Conservation (phyloP, 2,113 vertebrate genomes). For the Sterna hirundo region DNA sequence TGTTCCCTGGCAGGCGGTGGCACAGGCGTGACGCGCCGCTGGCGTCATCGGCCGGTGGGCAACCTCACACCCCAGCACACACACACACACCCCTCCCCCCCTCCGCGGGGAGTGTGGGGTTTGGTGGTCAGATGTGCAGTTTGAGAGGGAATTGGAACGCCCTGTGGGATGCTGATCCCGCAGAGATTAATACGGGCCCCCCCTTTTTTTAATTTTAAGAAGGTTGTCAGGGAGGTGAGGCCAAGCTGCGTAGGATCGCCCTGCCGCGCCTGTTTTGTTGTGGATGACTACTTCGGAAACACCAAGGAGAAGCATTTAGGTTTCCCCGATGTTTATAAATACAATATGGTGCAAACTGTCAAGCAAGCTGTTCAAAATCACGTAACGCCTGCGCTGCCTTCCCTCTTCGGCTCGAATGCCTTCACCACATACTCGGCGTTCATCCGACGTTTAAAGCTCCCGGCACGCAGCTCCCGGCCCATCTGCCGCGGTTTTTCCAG, state of each 20-base stretch:
- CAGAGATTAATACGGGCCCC: fast-evolving
- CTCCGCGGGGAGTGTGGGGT: fast-evolving
- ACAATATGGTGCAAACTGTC: slow-evolving; percentile 63
- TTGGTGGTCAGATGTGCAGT: neutral
- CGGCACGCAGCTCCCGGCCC: neutral
- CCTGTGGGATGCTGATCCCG: neutral
- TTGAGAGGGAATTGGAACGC: neutral
- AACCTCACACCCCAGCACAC: neutral
- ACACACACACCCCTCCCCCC: too few relatives aligned
- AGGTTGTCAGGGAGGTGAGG: neutral
- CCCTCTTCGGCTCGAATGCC: neutral
- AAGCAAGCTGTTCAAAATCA: slow-evolving; percentile 65
- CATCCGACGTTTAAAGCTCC: neutral
- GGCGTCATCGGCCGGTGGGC: fast-evolving
- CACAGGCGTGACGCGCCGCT: fast-evolving
- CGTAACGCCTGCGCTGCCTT: slow-evolving; percentile 1
- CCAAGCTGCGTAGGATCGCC: neutral
- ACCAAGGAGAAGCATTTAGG: neutral
- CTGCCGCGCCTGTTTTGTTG: neutral
- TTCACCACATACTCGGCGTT: neutral
- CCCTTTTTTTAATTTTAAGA: neutral
- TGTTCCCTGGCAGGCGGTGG: neutral
- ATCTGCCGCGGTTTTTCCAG: neutral
- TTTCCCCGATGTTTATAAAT: slow-evolving; percentile 60
- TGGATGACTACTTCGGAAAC: neutral